A percentile compares a stretch with the other conserved stretches of the same genome.
phyloP scores from a whole-genome alignment of 2,888 invertebrate species.

The Dicyrtoma fusca region DNA sequence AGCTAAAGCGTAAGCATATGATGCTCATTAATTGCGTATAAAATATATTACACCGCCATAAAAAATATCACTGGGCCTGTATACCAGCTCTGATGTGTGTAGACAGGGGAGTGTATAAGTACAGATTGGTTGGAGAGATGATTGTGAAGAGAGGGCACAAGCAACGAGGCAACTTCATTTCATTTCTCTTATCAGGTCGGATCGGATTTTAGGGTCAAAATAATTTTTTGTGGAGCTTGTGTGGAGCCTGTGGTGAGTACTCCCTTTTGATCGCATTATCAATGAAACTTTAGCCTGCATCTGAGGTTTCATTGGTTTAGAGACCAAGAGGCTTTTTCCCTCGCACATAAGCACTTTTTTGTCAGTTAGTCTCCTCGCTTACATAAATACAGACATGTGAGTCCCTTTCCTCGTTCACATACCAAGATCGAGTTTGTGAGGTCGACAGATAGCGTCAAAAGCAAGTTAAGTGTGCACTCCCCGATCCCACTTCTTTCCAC shows the following conservation, averaged over 20 bases:
- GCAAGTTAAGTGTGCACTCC: too few relatives aligned
- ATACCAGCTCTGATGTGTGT: background rate
- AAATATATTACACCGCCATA: background rate
- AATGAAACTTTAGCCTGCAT: conserved; percentile 41
- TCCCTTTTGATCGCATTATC: conserved; percentile 42
- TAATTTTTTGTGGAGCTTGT: conserved; percentile 11
- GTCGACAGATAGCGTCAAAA: too few relatives aligned
- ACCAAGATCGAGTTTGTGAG: background rate
- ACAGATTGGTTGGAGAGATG: background rate
- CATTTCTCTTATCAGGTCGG: conserved; percentile 40
- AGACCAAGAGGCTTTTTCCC: conserved; percentile 3
- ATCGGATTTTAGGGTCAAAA: conserved; percentile 39
- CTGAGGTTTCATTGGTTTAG: conserved; percentile 37
- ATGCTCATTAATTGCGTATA: background rate
- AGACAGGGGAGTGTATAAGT: too few relatives aligned
- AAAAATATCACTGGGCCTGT: background rate
- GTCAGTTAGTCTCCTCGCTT: background rate
- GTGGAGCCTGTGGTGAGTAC: conserved; percentile 17
- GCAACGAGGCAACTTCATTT: conserved; percentile 23
- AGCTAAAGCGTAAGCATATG: background rate
- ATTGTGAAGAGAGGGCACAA: background rate
- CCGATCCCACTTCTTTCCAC: too few relatives aligned
- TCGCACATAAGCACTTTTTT: background rate
- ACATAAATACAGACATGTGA: background rate
- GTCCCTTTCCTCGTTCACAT: background rate